These are phyloP conservation scores for Meteorus colon DNA, from an alignment of 2,888 invertebrate species.

Conservation along the genomic window DNA sequence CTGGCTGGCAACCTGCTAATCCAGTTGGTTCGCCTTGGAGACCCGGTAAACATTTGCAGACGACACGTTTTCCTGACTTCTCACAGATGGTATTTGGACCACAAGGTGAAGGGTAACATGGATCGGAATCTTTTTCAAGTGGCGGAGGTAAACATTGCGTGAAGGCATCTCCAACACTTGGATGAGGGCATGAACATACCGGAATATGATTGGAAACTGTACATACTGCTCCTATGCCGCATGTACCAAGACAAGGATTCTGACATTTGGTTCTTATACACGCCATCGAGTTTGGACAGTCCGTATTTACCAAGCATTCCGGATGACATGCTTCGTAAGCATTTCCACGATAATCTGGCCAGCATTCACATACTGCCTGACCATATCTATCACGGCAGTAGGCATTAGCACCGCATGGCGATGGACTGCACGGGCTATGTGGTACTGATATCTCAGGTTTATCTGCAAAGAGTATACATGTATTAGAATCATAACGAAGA, in stretches of 20 bases:
- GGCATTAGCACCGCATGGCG: conserved; percentile 81
- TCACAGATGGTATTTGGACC: conserved; percentile 75
- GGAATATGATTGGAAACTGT: conserved; percentile 84
- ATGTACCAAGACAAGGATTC: conserved; percentile 84
- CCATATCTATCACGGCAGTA: conserved; percentile 81
- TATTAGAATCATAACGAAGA: neutral
- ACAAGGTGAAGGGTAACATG: conserved; percentile 75
- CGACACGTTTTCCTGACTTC: conserved; percentile 69
- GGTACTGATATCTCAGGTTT: conserved; percentile 50
- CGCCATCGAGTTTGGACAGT: conserved; percentile 79
- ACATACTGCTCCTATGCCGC: conserved; percentile 83
- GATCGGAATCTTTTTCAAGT: conserved; percentile 59
- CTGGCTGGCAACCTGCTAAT: conserved; percentile 74
- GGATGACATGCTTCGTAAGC: conserved; percentile 78
- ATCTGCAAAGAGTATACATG: conserved; percentile 31
- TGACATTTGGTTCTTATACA: conserved; percentile 82
- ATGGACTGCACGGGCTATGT: conserved; percentile 76
- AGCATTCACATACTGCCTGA: conserved; percentile 82
- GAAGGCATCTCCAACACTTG: conserved; percentile 86
- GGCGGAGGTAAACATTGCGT: conserved; percentile 75
- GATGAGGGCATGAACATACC: conserved; percentile 81
- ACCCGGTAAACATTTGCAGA: conserved; percentile 73
- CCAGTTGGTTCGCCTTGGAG: conserved; percentile 71
- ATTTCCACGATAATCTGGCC: conserved; percentile 81
- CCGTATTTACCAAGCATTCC: conserved; percentile 84